These are phyloP conservation scores for Manis crassicaudata DNA, from an alignment of 2,797 vertebrate genomes.

Conservation along the genomic window DNA sequence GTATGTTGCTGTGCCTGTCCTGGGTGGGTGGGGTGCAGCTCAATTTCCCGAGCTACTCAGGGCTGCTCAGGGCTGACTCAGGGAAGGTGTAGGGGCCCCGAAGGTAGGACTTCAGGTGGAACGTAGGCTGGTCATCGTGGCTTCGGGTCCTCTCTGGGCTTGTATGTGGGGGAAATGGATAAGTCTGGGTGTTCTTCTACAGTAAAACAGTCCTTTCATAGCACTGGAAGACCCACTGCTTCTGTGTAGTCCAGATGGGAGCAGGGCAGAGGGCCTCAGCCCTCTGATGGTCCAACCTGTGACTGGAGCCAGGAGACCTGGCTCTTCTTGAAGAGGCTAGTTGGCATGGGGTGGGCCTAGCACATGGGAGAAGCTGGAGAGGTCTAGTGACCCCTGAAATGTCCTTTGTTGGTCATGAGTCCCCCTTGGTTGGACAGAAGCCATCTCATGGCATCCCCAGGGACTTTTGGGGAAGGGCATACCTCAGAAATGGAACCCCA, in stretches of 20 bases:
- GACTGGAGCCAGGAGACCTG: background rate
- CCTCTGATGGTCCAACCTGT: background rate
- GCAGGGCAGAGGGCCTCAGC: background rate
- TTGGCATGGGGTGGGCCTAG: background rate
- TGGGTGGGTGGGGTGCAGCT: background rate
- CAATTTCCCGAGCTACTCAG: background rate
- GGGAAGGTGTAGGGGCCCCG: background rate
- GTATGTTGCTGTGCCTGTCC: constrained; percentile 82
- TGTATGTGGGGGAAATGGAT: background rate
- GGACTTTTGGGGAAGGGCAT: background rate
- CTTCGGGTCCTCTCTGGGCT: background rate
- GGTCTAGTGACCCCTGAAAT: background rate
- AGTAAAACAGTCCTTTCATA: background rate
- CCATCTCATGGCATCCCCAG: background rate
- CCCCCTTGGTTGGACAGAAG: constrained; percentile 14
- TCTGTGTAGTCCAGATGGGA: background rate
- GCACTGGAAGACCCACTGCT: background rate
- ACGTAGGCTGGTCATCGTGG: background rate
- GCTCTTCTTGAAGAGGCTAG: background rate
- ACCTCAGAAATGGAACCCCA: background rate
- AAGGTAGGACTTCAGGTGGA: background rate
- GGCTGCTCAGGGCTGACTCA: background rate
- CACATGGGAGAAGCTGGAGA: background rate
- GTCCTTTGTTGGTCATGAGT: background rate
- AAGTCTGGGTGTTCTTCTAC: background rate